Base-by-base conservation (phyloP, 2,888 invertebrate species). In the Pelosia muscerda region DNA sequence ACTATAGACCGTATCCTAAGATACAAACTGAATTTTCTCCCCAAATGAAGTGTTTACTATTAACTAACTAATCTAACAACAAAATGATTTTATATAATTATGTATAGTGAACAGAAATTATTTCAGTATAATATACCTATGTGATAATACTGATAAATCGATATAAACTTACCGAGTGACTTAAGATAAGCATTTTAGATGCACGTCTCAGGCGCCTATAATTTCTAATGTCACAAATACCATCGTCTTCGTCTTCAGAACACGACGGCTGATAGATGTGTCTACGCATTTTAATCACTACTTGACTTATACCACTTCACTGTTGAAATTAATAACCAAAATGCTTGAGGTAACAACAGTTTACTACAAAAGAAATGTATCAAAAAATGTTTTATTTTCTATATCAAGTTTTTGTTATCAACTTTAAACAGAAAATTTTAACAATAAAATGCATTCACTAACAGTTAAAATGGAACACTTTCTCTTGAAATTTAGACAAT, bases 161-260 rank as follows among this genome's bases (percentile, higher is more conserved):
- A n/a, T 19, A 60, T 28, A 58, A 42, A 86, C 92, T 92, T 80
- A 93, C 93, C 84, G 89, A 72, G 72, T 84, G 84, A 15, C 84
- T 84, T 25, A 93, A 84, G 61, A 93, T 73, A 15, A 89, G 68
- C 80, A 92, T 87, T 84, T 91, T 93, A 0, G 90, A 91, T 74
- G 90, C 89, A 0, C 92, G 86, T 22, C 93, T 83, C 26, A 92
- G 76, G 58, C 76, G 87, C 49, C 84, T 88, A 66, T 89, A 93
- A 60, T 86, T 86, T 64, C 79, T 84, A 8, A 77, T 66, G 19
- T 79, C 74, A 57, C 81, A 81, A 74, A 71, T 83, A 75, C 83
- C 86, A 25, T 87, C 81, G 3, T 86, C 86, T n/a, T 88, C 89
- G 13, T 87, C 81, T 6, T 87, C 88, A 0, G 86, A 85, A 75